Evolutionary conservation across 2,797 vertebrate genomes (phyloP), one percentile per base, ranked within the genome.

Genomic region (Diglossa cyanea): DNA sequence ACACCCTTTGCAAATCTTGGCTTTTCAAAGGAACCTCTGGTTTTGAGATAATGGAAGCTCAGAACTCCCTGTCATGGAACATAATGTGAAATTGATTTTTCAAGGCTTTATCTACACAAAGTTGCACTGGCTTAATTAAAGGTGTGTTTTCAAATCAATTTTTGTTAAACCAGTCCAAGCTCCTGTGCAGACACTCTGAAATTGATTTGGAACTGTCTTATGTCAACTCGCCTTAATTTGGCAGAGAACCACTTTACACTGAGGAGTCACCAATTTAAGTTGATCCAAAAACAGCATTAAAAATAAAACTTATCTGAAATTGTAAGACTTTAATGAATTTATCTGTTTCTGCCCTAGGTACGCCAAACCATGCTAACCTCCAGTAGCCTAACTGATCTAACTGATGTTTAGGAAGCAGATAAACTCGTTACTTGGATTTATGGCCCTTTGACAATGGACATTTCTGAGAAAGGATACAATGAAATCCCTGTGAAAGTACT

Each of bases 71-170:
- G 92, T 87, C 94, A 95, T 72, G 88, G 86, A 93, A 93, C 91
- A 86, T 91, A 95, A 96, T 77, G 84, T 67, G 54, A 90, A 94
- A 95, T 95, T 91, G 95, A 97, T 96, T 96, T 96, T 92, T 77
- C 47, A 66, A 72, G 54, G 91, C 78, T 96, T 80, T 91, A 90
- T 89, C 95, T 92, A 89, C 81, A 73, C 71, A 7, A 74, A 82
- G 84, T 79, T 82, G 61, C 72, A 85, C 50, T 61, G 54, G 58
- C 92, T 97, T 92, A 96, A 95, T 96, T 95, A 90, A 93, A 95
- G 92, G 93, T 92, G 92, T 92, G 91, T 62, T 93, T 94, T 83
- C 5, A 92, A 94, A 96, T 96, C 94, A 77, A 96, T 92, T 53
- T 53, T n/a, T 75, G 78, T 71, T 97, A 95, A 96, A 96, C 68